Conservation (phyloP, 2,113 vertebrate genomes). For the Polypterus bichir region DNA sequence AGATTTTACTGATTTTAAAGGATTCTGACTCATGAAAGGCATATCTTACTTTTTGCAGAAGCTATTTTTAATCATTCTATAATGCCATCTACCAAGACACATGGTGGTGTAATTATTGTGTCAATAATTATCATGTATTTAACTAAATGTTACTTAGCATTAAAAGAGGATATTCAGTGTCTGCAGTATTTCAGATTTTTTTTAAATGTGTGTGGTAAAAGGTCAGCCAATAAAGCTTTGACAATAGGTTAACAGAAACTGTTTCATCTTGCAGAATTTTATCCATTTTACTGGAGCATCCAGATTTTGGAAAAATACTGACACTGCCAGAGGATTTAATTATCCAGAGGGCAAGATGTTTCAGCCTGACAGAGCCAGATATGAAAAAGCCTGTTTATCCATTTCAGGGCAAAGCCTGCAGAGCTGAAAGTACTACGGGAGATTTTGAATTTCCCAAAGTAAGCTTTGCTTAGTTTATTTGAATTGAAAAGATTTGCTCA, state of each 20-base stretch:
- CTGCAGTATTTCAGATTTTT: not conserved
- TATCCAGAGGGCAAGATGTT: not conserved
- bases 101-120: too few relatives aligned
- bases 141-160: too few relatives aligned
- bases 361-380: not conserved
- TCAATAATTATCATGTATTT: too few relatives aligned
- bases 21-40: too few relatives aligned
- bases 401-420: not conserved
- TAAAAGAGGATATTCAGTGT: too few relatives aligned
- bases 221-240: not conserved
- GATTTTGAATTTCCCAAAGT: not conserved
- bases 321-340: not conserved
- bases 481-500: too few relatives aligned
- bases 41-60: too few relatives aligned
- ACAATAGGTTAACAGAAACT: not conserved
- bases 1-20: too few relatives aligned
- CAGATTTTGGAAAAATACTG: not conserved
- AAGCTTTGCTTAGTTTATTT: too few relatives aligned
- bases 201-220: not conserved
- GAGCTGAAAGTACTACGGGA: not conserved
- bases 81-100: too few relatives aligned
- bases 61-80: too few relatives aligned
- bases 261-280: not conserved
- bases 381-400: not conserved
- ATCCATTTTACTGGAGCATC: not conserved